These are phyloP conservation scores for Melanogrammus aeglefinus DNA, from an alignment of 2,797 vertebrate genomes.

Conservation along the genomic window DNA sequence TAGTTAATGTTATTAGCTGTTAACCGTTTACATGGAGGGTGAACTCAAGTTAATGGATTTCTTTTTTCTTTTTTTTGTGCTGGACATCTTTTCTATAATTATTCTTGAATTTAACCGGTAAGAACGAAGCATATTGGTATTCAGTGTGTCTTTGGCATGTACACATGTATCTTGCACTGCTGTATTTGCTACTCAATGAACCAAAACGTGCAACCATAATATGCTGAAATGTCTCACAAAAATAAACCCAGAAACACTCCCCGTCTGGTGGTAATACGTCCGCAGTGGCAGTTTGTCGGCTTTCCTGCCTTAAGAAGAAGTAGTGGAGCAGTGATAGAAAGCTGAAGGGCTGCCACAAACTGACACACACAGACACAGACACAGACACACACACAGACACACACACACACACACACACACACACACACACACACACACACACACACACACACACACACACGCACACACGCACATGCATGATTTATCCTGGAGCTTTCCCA, in stretches of 20 bases:
- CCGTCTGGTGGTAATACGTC: conserved; percentile 19
- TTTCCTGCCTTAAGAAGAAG: conserved; percentile 52
- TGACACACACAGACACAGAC: conserved; percentile 13
- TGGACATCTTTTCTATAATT: no score
- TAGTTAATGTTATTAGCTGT: no score
- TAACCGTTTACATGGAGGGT: no score
- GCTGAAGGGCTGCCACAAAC: conserved; percentile 48
- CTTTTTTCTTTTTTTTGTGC: no score
- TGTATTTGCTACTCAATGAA: neutral
- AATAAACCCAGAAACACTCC: conserved; percentile 6
- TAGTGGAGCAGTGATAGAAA: conserved; percentile 33
- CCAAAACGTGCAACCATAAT: neutral
- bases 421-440: conserved; percentile 25
- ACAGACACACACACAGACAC: conserved; percentile 24
- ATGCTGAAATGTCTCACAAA: neutral
- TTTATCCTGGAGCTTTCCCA: conserved; percentile 23
- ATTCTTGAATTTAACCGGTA: no score
- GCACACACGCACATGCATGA: neutral
- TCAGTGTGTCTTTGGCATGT: neutral
- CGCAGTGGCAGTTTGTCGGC: conserved; percentile 28
- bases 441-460: conserved; percentile 18
- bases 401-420: conserved; percentile 15
- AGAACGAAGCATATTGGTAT: no score
- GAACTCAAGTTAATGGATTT: no score
- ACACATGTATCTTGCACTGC: neutral